These are phyloP conservation scores for Brachionus calyciflorus DNA, from an alignment of 1,140 invertebrate species.

Conservation along the genomic window DNA sequence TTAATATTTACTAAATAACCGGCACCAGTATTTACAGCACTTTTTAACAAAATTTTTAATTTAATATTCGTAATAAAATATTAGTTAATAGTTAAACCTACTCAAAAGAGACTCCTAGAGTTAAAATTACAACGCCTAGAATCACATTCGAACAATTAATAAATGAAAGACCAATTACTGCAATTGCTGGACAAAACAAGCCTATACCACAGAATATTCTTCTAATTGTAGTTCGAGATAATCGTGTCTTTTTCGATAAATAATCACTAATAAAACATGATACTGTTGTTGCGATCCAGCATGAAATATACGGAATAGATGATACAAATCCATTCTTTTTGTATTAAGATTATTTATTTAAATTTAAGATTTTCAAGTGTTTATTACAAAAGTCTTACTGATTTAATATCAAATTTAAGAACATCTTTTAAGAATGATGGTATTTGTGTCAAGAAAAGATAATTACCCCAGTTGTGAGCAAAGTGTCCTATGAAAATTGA, in stretches of 20 bases:
- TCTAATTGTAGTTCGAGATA: slow-evolving; percentile 35
- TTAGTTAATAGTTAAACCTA: not conserved
- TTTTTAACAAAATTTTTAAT: not conserved
- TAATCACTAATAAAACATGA: slow-evolving; percentile 29
- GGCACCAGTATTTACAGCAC: slow-evolving; percentile 33
- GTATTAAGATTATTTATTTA: too few relatives aligned
- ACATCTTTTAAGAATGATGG: slow-evolving; percentile 61
- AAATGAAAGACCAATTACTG: slow-evolving; percentile 21
- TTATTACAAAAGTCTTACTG: slow-evolving; percentile 55
- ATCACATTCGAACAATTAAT: not conserved
- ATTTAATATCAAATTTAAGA: slow-evolving; percentile 57
- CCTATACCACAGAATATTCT: slow-evolving; percentile 25
- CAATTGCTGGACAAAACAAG: not conserved
- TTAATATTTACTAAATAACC: slow-evolving; percentile 49
- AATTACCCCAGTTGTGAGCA: slow-evolving; percentile 87
- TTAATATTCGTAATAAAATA: not conserved
- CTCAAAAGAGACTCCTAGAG: slow-evolving; percentile 39
- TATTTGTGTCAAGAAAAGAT: slow-evolving; percentile 69
- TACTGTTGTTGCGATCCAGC: slow-evolving; percentile 12
- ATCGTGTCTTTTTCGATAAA: not conserved
- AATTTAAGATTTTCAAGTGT: too few relatives aligned
- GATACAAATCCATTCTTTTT: slow-evolving; percentile 46
- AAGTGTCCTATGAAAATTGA: slow-evolving; percentile 84
- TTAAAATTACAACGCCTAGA: slow-evolving; percentile 25
- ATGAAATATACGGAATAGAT: slow-evolving; percentile 20